These are phyloP conservation scores for Empis stercorea DNA, from an alignment of 2,888 invertebrate genomes.

Conservation along the genomic window DNA sequence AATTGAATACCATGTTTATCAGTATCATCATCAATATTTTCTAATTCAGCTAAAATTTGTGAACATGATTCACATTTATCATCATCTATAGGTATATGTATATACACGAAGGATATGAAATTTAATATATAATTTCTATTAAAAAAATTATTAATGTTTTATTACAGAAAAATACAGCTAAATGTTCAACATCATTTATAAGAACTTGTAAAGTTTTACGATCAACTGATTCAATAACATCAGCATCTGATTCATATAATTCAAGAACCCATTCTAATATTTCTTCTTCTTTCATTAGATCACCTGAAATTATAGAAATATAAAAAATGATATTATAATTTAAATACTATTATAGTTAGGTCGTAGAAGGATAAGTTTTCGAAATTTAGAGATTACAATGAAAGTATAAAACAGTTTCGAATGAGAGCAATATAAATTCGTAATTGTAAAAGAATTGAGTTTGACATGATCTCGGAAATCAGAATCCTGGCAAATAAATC, in stretches of 20 bases:
- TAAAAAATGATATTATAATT: background rate
- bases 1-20: constrained; percentile 88
- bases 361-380: too few relatives aligned
- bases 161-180: constrained; percentile 86
- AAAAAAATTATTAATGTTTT: too few relatives aligned
- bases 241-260: constrained; percentile 69
- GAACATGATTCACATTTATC: constrained; percentile 77
- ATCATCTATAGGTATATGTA: constrained; percentile 49
- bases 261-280: constrained; percentile 83
- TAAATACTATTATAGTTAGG: too few relatives aligned
- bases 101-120: too few relatives aligned
- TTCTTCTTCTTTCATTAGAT: constrained; percentile 82
- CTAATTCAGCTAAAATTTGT: constrained; percentile 73
- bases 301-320: constrained; percentile 36
- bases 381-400: too few relatives aligned
- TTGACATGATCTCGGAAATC: too few relatives aligned
- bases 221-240: constrained; percentile 84
- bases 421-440: too few relatives aligned
- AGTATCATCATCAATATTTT: constrained; percentile 85
- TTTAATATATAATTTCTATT: too few relatives aligned
- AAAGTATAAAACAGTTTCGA: too few relatives aligned
- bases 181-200: constrained; percentile 79
- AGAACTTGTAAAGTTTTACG: constrained; percentile 79
- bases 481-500: too few relatives aligned
- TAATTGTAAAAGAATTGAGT: too few relatives aligned